A percentile compares a stretch with the other conserved stretches of the same genome.
phyloP scores from a whole-genome alignment of 2,888 invertebrate genomes.

The Blera fallax region DNA sequence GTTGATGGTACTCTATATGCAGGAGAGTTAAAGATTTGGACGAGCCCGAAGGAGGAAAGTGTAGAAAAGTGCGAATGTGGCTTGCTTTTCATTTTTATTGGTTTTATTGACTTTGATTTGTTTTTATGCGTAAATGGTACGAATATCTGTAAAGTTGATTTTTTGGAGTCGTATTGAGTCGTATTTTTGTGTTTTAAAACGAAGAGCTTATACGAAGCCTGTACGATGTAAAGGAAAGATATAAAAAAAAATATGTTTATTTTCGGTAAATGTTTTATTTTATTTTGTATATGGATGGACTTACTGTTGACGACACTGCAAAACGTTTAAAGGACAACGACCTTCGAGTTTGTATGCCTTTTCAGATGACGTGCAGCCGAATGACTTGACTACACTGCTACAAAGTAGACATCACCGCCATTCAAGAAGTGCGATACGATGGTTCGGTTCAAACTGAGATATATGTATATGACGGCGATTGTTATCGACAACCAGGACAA shows the following conservation, averaged over 20 bases:
- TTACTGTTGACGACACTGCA: no score
- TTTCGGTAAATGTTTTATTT: background rate
- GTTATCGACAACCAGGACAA: no score
- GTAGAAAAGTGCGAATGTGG: background rate
- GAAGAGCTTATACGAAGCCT: background rate
- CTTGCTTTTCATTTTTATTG: background rate
- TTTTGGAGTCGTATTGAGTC: background rate
- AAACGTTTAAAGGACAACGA: no score
- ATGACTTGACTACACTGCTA: no score
- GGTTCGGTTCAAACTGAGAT: no score
- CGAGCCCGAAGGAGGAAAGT: background rate
- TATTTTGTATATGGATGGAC: no score
- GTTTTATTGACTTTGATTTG: constrained; percentile 15
- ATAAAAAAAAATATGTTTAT: background rate
- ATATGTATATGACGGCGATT: no score
- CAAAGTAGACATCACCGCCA: no score
- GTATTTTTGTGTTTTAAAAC: background rate
- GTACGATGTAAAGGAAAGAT: background rate
- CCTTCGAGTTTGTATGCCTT: no score
- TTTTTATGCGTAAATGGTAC: constrained; percentile 3
- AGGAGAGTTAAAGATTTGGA: constrained; percentile 2
- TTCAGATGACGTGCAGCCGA: no score
- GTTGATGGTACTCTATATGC: constrained; percentile 33
- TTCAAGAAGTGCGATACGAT: no score
- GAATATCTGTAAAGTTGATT: background rate